Percentiles rank a stretch among this genome's conserved stretches.
phyloP scores from a whole-genome alignment of 2,888 invertebrate species.

The Aphodius granarius region DNA sequence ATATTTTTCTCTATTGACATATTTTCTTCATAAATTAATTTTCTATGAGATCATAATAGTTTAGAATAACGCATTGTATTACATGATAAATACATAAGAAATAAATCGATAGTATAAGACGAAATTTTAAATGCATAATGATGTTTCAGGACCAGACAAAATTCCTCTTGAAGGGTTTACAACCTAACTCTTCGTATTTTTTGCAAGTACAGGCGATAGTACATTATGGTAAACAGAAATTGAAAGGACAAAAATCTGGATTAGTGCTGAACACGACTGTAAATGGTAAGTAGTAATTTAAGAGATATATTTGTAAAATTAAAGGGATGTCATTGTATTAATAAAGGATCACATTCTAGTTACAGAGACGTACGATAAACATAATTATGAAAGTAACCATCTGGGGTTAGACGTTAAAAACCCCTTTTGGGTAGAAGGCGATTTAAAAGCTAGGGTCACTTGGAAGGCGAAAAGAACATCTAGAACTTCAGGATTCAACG shows the following conservation, averaged over 20 bases:
- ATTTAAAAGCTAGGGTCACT: conserved; percentile 45
- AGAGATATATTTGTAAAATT: no score
- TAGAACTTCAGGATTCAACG: conserved; percentile 40
- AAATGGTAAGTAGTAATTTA: conserved; percentile 44
- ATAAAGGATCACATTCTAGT: conserved; percentile 16
- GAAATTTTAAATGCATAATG: background rate
- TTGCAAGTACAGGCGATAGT: conserved; percentile 78
- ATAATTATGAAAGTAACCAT: background rate
- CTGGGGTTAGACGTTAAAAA: conserved; percentile 45
- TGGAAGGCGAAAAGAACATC: conserved; percentile 44
- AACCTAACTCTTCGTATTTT: conserved; percentile 72
- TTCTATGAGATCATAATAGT: background rate
- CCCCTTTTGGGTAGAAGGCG: conserved; percentile 46
- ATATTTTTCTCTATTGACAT: background rate
- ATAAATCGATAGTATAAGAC: background rate
- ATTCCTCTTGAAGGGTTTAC: conserved; percentile 66
- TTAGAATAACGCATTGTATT: background rate
- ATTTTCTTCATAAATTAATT: background rate
- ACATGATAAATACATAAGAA: background rate
- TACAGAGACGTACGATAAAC: background rate
- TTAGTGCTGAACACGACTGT: conserved; percentile 72
- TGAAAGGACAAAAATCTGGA: conserved; percentile 72
- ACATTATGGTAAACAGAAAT: conserved; percentile 66
- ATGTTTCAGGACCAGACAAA: conserved; percentile 65
- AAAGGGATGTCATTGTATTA: no score